Evolutionary conservation across 2,888 invertebrate genomes (phyloP).

Genomic region (Penaeus monodon): DNA sequence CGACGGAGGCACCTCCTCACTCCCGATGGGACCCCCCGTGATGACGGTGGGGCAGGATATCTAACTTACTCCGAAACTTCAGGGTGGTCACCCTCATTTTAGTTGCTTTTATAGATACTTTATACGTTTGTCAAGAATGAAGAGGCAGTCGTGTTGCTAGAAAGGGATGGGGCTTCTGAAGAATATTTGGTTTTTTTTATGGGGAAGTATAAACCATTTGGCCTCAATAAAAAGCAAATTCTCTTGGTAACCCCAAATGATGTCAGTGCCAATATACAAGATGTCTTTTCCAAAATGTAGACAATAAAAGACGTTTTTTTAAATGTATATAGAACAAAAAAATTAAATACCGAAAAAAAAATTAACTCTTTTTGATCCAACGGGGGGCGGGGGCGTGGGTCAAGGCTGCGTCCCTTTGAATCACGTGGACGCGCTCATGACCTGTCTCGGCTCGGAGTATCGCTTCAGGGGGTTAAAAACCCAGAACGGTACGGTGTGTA

Average conservation of each 20-base stretch:
- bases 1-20: slow-evolving; percentile 86
- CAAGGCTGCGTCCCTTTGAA: slow-evolving; percentile 87
- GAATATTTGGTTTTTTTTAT: no score
- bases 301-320: no score
- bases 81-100: slow-evolving; percentile 71
- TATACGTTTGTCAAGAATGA: not conserved
- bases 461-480: slow-evolving; percentile 94
- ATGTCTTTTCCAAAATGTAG: no score
- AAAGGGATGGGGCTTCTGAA: no score
- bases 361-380: slow-evolving; percentile 13
- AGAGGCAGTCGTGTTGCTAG: no score
- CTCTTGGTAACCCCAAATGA: no score
- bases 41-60: slow-evolving; percentile 96
- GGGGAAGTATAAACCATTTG: no score
- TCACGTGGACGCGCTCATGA: slow-evolving; percentile 84
- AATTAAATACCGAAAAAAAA: no score
- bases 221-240: no score
- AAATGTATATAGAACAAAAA: no score
- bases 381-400: slow-evolving; percentile 90
- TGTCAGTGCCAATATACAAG: no score
- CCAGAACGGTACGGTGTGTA: slow-evolving; percentile 94
- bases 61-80: slow-evolving; percentile 89
- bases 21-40: slow-evolving; percentile 86
- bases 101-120: not conserved
- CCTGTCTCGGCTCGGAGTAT: slow-evolving; percentile 90